Evolutionary conservation across 2,888 invertebrate genomes (phyloP).

Genomic region (Oxytorus armatus): DNA sequence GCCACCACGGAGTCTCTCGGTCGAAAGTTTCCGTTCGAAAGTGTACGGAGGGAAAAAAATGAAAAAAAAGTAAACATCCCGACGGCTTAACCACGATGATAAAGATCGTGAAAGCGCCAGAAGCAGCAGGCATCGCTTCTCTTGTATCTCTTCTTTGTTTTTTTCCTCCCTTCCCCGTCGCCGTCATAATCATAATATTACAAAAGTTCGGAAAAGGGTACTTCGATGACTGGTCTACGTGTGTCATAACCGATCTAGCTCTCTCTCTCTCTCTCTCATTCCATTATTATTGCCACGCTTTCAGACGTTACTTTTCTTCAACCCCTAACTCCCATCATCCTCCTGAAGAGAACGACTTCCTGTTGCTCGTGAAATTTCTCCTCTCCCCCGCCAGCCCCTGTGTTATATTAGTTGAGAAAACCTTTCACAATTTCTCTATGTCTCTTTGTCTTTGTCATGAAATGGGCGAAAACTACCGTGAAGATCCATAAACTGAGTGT

Average conservation of each 20-base stretch:
- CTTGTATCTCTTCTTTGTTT: no score
- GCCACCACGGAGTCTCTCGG: no score
- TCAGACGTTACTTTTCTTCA: not conserved
- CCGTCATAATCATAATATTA: conserved; percentile 59
- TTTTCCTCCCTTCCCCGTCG: not conserved
- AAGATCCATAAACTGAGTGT: conserved; percentile 19
- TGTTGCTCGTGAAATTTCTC: conserved; percentile 17
- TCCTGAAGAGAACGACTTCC: conserved; percentile 4
- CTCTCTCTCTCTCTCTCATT: conserved; percentile 5
- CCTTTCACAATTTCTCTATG: conserved; percentile 10
- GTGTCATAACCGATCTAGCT: not conserved
- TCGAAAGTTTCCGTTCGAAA: no score
- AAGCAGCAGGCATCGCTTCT: no score
- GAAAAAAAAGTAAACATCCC: no score
- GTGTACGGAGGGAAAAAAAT: no score
- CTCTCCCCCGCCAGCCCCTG: not conserved
- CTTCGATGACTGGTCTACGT: conserved; percentile 41
- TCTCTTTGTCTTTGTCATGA: not conserved
- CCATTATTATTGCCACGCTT: conserved; percentile 33
- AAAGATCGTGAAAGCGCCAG: no score
- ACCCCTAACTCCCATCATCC: no score
- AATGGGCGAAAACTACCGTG: conserved; percentile 16
- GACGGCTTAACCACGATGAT: no score
- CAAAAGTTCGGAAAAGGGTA: conserved; percentile 43
- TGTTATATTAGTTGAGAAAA: conserved; percentile 34